Conservation (phyloP, 2,113 vertebrate species). For the Arvicanthis niloticus region DNA sequence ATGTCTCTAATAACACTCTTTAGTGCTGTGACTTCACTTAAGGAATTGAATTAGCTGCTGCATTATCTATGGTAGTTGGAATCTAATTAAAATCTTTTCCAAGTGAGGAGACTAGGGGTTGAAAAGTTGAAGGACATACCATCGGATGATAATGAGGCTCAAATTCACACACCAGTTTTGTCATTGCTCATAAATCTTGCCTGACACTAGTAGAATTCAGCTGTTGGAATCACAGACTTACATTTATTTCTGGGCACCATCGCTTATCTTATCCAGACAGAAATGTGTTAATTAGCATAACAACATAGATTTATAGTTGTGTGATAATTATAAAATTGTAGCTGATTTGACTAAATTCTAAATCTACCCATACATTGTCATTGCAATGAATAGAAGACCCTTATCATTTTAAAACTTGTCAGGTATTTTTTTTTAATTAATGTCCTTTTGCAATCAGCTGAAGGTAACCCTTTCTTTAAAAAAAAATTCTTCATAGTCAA, state of each 20-base stretch:
- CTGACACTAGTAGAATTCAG: conserved; percentile 59
- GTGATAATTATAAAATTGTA: conserved; percentile 68
- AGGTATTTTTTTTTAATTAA: conserved; percentile 27
- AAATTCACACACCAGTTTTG: conserved; percentile 42
- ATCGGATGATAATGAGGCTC: conserved; percentile 1
- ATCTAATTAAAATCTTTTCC: conserved; percentile 57
- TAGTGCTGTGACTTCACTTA: conserved; percentile 37
- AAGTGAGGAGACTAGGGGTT: conserved; percentile 48
- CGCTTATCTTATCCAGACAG: conserved; percentile 71
- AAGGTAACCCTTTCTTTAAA: neutral
- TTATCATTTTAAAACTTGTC: conserved; percentile 42
- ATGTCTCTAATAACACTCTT: neutral
- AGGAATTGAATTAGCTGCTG: conserved; percentile 61
- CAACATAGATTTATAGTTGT: conserved; percentile 63
- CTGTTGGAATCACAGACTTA: conserved; percentile 32
- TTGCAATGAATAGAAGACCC: conserved; percentile 24
- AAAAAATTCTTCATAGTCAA: neutral
- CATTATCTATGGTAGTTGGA: conserved; percentile 43
- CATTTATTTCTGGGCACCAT: conserved; percentile 57
- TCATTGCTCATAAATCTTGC: conserved; percentile 60
- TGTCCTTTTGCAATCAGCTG: neutral
- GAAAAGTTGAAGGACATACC: conserved; percentile 63
- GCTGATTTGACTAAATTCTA: conserved; percentile 71
- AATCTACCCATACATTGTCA: conserved; percentile 32
- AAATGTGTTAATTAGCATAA: conserved; percentile 79